Base-by-base conservation (phyloP, 1,140 invertebrate species). In the Ooceraea biroi region DNA sequence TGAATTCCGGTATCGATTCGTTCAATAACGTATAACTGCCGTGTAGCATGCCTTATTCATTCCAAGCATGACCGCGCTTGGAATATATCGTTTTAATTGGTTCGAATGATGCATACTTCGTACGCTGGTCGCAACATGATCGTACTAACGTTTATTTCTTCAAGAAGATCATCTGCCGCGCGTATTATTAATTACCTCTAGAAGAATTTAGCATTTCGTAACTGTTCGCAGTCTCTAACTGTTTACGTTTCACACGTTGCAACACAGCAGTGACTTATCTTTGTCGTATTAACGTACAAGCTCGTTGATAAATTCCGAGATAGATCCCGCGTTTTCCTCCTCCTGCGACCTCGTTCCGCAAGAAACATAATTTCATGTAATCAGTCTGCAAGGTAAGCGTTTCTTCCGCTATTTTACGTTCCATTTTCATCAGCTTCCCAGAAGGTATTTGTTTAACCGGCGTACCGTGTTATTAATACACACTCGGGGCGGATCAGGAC, bases 1-100 rank as follows among this genome's bases (percentile, higher is more conserved):
- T 78, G 76, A 78, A 78, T 78, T 69, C 50, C 76, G 55, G 7
- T 69, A 78, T 78, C 76, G 76, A 78, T 71, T 60, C 52, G 36
- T 50, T 27, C 66, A 69, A 78, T 78, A 78, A 78, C n/a, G n/a
- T n/a, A n/a, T 78, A 69, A 50, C 22, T 44, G 36, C 50, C 30
- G 63, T 36, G 73, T n/a, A n/a, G 27, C 65, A 17, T 69, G 76
- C 19, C 55, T 69, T 57, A 55, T 55, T 78, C 61, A 68, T 14
- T 44, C 48, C 48, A 78, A 78, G 69, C 69, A 44, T 69, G n/a
- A 17, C 12, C 17, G 22, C 27, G 25, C 22, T 48, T 36, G 63
- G 22, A 69, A 69, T 69, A 55, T 46, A 60, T 55, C 50, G 11
- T 14, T 41, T 7, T 55, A 55, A 78, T 46, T 22, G 22, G 12